Evolutionary conservation across 2,888 invertebrate species (phyloP), one percentile per base, ranked within the genome.

Genomic region (Caenorhabditis becei): DNA sequence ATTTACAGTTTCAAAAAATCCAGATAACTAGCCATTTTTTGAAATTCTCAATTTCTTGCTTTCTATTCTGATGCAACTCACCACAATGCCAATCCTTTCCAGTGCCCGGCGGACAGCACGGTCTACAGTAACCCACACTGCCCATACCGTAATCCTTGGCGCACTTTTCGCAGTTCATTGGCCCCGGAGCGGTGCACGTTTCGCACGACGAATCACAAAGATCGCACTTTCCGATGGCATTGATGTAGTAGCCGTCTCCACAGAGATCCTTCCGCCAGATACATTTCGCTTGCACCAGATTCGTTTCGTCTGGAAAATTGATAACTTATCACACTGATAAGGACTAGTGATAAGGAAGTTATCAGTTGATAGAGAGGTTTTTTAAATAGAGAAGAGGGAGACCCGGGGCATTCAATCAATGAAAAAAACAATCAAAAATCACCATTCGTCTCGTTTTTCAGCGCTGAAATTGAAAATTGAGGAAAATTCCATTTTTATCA

Each of bases 261-360:
- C 90, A 90, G 47, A 86, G 78, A 67, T 91, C 89, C 72, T 86
- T 86, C 47, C 80, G 70, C 67, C 88, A 81, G 49, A 91, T 85
- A 62, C 90, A 90, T 16, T 86, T 77, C 0, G 90, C 89, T 84
- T 90, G 90, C 26, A 90, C 82, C 61, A 87, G 78, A 72, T 89
- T 88, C n/a, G 84, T 74, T 70, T 88, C 87, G 47, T 90, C 90
- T 90, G 81, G 23, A 53, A 26, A 41, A 18, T 44, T 4, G 24
- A 14, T 24, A 51, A 14, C 1, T 26, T 24, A 24, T 51, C 20
- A 49, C 2, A 49, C 2, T 49, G 20, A 23, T 49, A 35, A 32
- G n/a, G 18, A 47, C 10, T 53, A 24, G 61, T 41, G 41, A 41
- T 41, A 14, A 41, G 8, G 41, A 41, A n/a, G n/a, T 32, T 32